These are phyloP conservation scores for Spodoptera litura DNA, from an alignment of 1,140 invertebrate species.

Conservation along the genomic window DNA sequence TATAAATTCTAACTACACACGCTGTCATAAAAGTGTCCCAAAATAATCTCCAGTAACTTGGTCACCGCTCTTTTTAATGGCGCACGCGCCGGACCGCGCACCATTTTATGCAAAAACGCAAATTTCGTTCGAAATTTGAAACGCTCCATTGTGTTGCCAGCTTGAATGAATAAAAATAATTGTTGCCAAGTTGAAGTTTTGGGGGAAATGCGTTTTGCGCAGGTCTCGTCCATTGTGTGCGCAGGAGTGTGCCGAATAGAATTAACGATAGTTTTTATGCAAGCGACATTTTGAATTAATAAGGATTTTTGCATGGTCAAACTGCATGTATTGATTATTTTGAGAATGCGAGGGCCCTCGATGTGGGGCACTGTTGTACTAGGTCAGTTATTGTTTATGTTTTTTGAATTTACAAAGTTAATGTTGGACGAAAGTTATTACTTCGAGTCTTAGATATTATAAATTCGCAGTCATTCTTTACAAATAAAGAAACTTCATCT, in stretches of 20 bases:
- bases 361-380: constrained; percentile 18
- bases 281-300: constrained; percentile 73
- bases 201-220: constrained; percentile 75
- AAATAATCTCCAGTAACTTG: constrained; percentile 22
- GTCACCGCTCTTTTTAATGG: constrained; percentile 66
- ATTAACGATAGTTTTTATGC: constrained; percentile 80
- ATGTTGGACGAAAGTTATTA: too few species aligned
- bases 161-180: constrained; percentile 82
- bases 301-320: constrained; percentile 72
- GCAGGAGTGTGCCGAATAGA: constrained; percentile 67
- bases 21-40: too few species aligned
- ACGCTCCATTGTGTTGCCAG: constrained; percentile 78
- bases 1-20: too few species aligned
- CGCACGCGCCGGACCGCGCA: constrained; percentile 75
- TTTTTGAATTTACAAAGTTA: neutral
- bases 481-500: too few species aligned
- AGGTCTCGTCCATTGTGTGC: constrained; percentile 65
- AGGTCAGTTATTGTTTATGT: neutral
- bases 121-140: constrained; percentile 85
- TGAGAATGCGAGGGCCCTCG: constrained; percentile 1
- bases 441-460: too few species aligned
- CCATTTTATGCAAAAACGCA: constrained; percentile 85
- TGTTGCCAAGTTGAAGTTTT: constrained; percentile 72
- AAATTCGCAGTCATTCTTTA: too few species aligned
- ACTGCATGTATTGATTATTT: constrained; percentile 59